Percentiles rank a stretch among this genome's conserved stretches.
phyloP scores from a whole-genome alignment of 1,140 invertebrate genomes.

The Diabrotica virgifera region DNA sequence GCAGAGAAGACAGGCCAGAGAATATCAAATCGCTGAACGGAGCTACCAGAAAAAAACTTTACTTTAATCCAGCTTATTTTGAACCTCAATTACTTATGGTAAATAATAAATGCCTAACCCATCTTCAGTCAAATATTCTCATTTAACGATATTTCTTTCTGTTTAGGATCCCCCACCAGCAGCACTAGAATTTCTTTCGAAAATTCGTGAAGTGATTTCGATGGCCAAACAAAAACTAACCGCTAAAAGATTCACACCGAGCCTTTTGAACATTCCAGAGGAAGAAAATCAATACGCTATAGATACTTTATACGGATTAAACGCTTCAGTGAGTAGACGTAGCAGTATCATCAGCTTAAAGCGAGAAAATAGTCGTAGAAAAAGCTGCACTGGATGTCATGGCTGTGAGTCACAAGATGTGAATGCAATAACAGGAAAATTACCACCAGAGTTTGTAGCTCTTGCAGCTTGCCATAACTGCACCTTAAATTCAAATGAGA shows the following conservation, averaged over 20 bases:
- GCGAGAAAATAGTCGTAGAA: conserved; percentile 56
- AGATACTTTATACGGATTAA: conserved; percentile 48
- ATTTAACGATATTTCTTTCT: neutral
- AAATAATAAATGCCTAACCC: too few species aligned
- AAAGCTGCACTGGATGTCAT: conserved; percentile 62
- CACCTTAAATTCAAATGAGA: conserved; percentile 54
- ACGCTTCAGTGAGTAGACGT: conserved; percentile 49
- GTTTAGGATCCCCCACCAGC: conserved; percentile 79
- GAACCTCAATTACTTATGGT: conserved; percentile 79
- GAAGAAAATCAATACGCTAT: conserved; percentile 58
- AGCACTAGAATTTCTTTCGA: conserved; percentile 78
- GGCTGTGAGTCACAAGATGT: conserved; percentile 56
- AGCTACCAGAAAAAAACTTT: conserved; percentile 70
- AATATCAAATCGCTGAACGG: conserved; percentile 60
- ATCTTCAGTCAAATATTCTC: neutral
- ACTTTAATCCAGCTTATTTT: conserved; percentile 86
- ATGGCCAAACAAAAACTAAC: conserved; percentile 85
- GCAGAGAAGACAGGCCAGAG: conserved; percentile 58
- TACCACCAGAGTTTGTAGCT: conserved; percentile 48
- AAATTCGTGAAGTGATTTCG: conserved; percentile 84
- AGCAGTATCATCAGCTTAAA: conserved; percentile 57
- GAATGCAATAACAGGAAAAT: conserved; percentile 42
- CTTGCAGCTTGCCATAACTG: conserved; percentile 53
- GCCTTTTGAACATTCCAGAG: conserved; percentile 76
- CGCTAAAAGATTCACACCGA: conserved; percentile 74